Percentiles rank a stretch among this genome's conserved stretches.
Evolutionary conservation across 2,888 invertebrate genomes (phyloP).

Genomic region (Choreutis nemorana): DNA sequence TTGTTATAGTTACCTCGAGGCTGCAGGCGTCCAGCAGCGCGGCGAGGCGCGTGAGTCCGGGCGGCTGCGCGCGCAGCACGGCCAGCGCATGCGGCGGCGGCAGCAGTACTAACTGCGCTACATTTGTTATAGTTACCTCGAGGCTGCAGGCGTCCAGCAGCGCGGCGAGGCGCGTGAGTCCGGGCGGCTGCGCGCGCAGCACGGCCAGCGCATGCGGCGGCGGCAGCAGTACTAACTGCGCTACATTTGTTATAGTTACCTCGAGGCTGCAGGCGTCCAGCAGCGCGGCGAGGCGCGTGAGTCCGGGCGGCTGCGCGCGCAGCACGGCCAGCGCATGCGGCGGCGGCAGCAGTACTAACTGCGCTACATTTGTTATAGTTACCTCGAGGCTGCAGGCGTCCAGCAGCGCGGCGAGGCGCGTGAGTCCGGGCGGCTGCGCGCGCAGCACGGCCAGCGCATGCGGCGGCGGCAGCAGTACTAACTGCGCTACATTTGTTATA

Average conservation of each 20-base stretch:
- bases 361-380: no score
- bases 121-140: conserved; percentile 85
- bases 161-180: conserved; percentile 50
- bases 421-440: conserved; percentile 23
- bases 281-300: conserved; percentile 63
- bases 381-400: conserved; percentile 84
- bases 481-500: no score
- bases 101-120: no score
- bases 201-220: conserved; percentile 72
- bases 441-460: conserved; percentile 68
- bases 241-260: no score
- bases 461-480: conserved; percentile 74
- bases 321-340: conserved; percentile 70
- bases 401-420: conserved; percentile 69
- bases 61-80: conserved; percentile 38
- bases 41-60: conserved; percentile 31
- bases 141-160: conserved; percentile 83
- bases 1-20: conserved; percentile 84
- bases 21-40: conserved; percentile 83
- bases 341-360: conserved; percentile 76
- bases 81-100: conserved; percentile 72
- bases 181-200: conserved; percentile 28
- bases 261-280: conserved; percentile 85
- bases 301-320: conserved; percentile 21
- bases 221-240: no score